Evolutionary conservation across 2,797 vertebrate genomes (phyloP), one percentile per base, ranked within the genome.

Genomic region (Ctenopoma kingsleyae): DNA sequence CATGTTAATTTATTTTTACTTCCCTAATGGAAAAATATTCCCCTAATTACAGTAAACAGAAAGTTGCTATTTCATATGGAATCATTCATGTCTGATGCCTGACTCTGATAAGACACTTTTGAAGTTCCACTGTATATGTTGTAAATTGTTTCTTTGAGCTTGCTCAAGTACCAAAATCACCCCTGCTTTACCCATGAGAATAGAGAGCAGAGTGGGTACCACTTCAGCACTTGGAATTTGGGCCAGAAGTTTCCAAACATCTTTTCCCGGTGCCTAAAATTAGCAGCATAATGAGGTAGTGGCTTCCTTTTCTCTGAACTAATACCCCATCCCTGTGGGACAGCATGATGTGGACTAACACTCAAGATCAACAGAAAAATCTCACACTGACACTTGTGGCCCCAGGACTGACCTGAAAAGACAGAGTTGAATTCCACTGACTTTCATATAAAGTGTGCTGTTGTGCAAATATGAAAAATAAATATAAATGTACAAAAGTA

Each of bases 31-130:
- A 91, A 93, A 94, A 95, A 93, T 92, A 93, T 93, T 94, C 91
- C 90, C 87, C 89, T 94, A 95, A 95, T 96, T 95, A 94, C 89
- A 22, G 91, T 93, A 94, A 94, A 95, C 92, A 93, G 87, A 94
- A 91, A 91, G 83, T 90, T 94, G 94, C 92, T 94, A 81, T 95
- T 95, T 95, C 93, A 95, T 95, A 94, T 94, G 95, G 93, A 95
- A 94, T 94, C 93, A 93, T 93, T 96, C 93, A 93, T 91, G 93
- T 93, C 84, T 86, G 94, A 95, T 96, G 93, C 87, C 92, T 83
- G 91, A 76, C 80, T 87, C 79, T 27, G 95, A 95, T 95, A 95
- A 95, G 90, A 88, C 89, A 94, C 94, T 93, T 95, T 95, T 95
- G 95, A 95, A 95, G 94, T 95, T 78, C 81, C 81, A 81, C 82